A percentile compares a stretch with the other conserved stretches of the same genome.
These are phyloP conservation scores for Timema cristinae DNA, from an alignment of 2,888 invertebrate genomes.

Conservation along the genomic window DNA sequence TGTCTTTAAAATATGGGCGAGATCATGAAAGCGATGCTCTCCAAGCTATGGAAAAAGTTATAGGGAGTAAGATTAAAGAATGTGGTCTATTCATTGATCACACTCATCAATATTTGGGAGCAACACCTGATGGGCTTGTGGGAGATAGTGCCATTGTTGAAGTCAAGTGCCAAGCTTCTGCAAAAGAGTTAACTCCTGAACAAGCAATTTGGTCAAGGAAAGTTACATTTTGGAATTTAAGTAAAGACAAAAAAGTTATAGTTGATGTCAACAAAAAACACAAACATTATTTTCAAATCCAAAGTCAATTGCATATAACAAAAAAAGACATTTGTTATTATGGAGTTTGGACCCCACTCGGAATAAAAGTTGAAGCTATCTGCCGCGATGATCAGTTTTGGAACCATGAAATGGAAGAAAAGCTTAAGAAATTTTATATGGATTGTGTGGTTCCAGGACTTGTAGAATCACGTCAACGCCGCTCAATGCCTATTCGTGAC, in stretches of 20 bases:
- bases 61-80: slow-evolving; percentile 6
- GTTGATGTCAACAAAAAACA: slow-evolving; percentile 16
- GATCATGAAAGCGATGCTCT: slow-evolving; percentile 1
- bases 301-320: slow-evolving; percentile 21
- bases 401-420: slow-evolving; percentile 13
- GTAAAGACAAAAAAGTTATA: slow-evolving; percentile 11
- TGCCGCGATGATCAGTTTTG: slow-evolving; percentile 20
- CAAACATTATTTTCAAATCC: slow-evolving; percentile 18
- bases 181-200: slow-evolving; percentile 18
- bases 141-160: slow-evolving; percentile 19
- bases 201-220: slow-evolving; percentile 19
- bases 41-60: not conserved
- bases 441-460: not conserved
- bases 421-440: slow-evolving; percentile 20
- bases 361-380: slow-evolving; percentile 20
- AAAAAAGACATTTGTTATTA: slow-evolving; percentile 16
- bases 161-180: slow-evolving; percentile 20
- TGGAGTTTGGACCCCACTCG: slow-evolving; percentile 22
- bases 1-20: not conserved
- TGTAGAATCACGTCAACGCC: slow-evolving; percentile 18
- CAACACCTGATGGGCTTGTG: slow-evolving; percentile 20
- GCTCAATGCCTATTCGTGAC: slow-evolving; percentile 18
- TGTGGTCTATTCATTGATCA: slow-evolving; percentile 23
- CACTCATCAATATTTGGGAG: slow-evolving; percentile 16
- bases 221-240: slow-evolving; percentile 15